Evolutionary conservation across 2,888 invertebrate species (phyloP).

Genomic region (Sphaerophoria rueppellii): DNA sequence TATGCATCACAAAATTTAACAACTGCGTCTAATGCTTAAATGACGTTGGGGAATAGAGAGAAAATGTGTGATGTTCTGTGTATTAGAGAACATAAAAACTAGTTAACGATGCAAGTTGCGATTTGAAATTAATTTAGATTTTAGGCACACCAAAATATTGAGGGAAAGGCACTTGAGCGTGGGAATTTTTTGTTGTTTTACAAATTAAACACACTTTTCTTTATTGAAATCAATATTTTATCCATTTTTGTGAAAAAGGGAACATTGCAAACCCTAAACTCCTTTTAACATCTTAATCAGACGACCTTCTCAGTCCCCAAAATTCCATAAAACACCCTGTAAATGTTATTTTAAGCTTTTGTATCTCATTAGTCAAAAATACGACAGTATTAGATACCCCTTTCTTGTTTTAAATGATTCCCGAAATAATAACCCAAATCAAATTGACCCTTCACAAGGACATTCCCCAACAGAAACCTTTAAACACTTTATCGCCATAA

Average conservation of each 20-base stretch:
- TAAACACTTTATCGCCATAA: background rate
- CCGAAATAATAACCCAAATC: background rate
- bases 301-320: too few species aligned
- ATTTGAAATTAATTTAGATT: background rate
- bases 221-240: too few species aligned
- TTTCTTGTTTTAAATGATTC: background rate
- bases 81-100: background rate
- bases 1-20: slow-evolving; percentile 44
- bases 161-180: background rate
- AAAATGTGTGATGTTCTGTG: background rate
- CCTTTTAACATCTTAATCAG: too few species aligned
- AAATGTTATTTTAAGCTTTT: too few species aligned
- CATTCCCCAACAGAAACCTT: background rate
- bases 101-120: background rate
- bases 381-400: too few species aligned
- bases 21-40: slow-evolving; percentile 47
- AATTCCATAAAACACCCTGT: too few species aligned
- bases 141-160: background rate
- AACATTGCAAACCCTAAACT: too few species aligned
- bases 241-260: too few species aligned
- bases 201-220: too few species aligned
- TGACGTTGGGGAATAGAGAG: background rate
- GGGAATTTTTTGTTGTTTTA: background rate
- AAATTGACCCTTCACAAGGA: background rate
- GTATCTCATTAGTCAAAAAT: background rate